Evolutionary conservation across 2,113 vertebrate genomes (phyloP).

Genomic region (Hemicordylus capensis): DNA sequence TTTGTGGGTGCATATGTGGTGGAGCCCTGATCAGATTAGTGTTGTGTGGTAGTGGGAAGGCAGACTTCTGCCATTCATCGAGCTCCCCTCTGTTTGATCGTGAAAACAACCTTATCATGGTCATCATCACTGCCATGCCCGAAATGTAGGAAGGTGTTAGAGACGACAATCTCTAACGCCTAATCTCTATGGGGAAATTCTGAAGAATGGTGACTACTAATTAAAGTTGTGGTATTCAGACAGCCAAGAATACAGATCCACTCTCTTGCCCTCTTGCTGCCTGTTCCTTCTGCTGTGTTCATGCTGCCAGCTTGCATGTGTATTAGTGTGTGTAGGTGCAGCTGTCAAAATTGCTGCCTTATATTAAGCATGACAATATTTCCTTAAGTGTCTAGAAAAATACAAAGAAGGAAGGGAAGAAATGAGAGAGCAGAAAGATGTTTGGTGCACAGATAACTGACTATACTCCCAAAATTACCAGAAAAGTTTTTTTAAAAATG

Average conservation of each 20-base stretch:
- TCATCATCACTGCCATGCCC: not conserved
- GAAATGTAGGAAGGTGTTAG: not conserved
- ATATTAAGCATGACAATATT: not conserved
- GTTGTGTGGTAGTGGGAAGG: no score
- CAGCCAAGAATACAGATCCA: not conserved
- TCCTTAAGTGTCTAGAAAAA: not conserved
- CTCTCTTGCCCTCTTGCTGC: not conserved
- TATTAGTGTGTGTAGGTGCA: not conserved
- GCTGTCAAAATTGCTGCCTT: not conserved
- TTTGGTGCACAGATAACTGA: not conserved
- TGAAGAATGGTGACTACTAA: not conserved
- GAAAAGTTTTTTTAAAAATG: not conserved
- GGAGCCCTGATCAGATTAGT: no score
- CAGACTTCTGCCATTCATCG: no score
- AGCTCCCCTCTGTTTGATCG: no score
- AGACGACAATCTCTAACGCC: not conserved
- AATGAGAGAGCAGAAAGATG: not conserved
- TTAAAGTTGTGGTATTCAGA: not conserved
- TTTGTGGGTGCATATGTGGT: no score
- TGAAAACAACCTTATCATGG: no score
- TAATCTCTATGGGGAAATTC: no score
- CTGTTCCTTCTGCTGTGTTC: not conserved
- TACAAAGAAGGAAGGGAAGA: not conserved
- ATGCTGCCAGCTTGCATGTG: not conserved
- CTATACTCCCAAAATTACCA: slow-evolving; percentile 12